Base-by-base conservation (phyloP, 1,140 invertebrate species). In the Gryon sp. region DNA sequence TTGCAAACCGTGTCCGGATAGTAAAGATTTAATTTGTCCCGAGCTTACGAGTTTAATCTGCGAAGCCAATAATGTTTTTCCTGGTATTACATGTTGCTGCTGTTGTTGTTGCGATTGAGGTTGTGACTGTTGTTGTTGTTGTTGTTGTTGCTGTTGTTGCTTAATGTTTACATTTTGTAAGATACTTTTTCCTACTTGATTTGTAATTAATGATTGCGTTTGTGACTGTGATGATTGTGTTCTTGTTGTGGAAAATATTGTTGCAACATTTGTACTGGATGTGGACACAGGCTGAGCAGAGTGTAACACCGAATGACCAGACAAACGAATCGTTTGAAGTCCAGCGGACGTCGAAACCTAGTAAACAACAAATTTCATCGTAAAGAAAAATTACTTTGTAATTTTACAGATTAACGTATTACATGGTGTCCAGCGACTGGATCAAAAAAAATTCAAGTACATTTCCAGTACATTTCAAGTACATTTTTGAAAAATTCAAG, bases 261-360 rank as follows among this genome's bases (percentile, higher is more conserved):
- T 87, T 0, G 87, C 79, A 8, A 87, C 69, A 43, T 80, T 88
- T 14, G 69, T 76, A 14, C 59, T 78, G 2, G 69, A 69, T 3
- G 80, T 75, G 1, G 84, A 72, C 0, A 82, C 78, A 4, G 78
- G 62, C 50, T 85, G 86, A 1, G 84, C 82, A 4, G 88, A 87
- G 18, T 89, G 88, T 1, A 89, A 55, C 0, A 90, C 87, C 1
- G 89, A 90, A 41, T 90, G 89, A 9, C 89, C 88, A 2, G 89
- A 88, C n/a, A 91, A 69, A 38, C 89, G 83, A 32, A 91, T 90
- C 0, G 90, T 90, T 62, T 91, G 90, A 8, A 90, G 63, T 11
- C 89, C 90, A 6, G 87, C 88, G 0, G 88, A 90, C 2, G 89
- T 90, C 9, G 89, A 90, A 8, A 89, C 78, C 73, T 76, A 75